A percentile compares a stretch with the other conserved stretches of the same genome.
Conservation (phyloP, 2,113 vertebrate species). For the Mirounga angustirostris region DNA sequence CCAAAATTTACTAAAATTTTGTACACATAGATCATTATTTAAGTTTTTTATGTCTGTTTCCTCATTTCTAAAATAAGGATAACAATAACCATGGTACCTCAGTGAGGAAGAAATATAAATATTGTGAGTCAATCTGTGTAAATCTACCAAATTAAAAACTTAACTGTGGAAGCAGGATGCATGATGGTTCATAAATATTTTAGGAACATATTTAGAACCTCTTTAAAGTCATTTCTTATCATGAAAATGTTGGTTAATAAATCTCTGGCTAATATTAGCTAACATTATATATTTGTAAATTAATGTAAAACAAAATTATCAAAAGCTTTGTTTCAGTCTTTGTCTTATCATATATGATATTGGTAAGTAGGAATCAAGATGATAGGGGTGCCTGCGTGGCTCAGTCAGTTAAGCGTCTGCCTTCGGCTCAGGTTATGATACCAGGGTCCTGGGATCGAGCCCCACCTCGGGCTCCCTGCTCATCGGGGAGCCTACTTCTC, state of each 20-base stretch:
- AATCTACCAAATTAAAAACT: not conserved
- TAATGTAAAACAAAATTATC: not conserved
- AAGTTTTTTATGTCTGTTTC: not conserved
- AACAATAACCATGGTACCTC: not conserved
- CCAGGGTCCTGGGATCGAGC: too few species aligned
- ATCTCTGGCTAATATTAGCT: not conserved
- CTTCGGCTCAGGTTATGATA: too few species aligned
- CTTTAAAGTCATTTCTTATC: not conserved
- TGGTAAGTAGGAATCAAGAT: not conserved
- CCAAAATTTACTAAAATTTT: not conserved
- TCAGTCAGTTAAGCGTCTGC: too few species aligned
- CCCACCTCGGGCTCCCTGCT: too few species aligned
- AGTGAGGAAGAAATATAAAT: not conserved
- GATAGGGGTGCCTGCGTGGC: not conserved
- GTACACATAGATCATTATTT: not conserved
- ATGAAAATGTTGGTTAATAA: not conserved
- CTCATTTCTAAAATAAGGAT: not conserved
- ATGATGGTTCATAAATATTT: not conserved
- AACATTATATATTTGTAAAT: not conserved
- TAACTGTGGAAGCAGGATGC: not conserved
- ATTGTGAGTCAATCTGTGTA: not conserved
- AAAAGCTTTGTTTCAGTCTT: not conserved
- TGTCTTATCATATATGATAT: not conserved
- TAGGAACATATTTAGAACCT: not conserved
- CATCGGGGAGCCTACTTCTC: too few species aligned